Conservation (phyloP, 1,140 invertebrate genomes). For the Rhyacophila brunnea region DNA sequence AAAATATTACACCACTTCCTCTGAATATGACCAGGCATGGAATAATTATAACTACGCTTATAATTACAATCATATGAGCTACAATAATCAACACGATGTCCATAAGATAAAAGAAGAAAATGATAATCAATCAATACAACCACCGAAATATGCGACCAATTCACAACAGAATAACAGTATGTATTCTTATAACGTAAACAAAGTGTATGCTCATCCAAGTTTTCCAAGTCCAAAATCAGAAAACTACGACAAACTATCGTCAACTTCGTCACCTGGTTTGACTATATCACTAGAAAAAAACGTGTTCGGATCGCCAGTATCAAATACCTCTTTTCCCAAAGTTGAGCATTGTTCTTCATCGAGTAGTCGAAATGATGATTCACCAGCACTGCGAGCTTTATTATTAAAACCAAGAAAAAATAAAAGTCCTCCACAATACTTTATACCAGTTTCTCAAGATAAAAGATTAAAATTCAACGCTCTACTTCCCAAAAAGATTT, state of each 20-base stretch:
- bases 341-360: background rate
- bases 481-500: no score
- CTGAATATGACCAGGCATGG: constrained; percentile 1
- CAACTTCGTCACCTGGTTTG: constrained; percentile 16
- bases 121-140: background rate
- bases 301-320: background rate
- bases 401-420: constrained; percentile 51
- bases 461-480: no score
- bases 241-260: constrained; percentile 12
- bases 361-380: constrained; percentile 33
- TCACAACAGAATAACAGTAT: background rate
- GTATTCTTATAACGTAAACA: background rate
- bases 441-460: background rate
- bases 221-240: constrained; percentile 27
- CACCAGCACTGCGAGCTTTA: constrained; percentile 49
- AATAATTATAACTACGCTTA: constrained; percentile 7
- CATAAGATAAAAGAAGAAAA: background rate
- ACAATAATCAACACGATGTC: background rate
- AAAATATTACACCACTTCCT: background rate
- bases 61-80: background rate
- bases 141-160: background rate
- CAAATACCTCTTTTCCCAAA: background rate
- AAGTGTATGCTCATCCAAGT: background rate
- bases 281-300: constrained; percentile 5
- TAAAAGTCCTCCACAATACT: constrained; percentile 35